Evolutionary conservation across 2,113 vertebrate genomes (phyloP), one percentile per base, ranked within the genome.

Genomic region (Eurypyga helias): DNA sequence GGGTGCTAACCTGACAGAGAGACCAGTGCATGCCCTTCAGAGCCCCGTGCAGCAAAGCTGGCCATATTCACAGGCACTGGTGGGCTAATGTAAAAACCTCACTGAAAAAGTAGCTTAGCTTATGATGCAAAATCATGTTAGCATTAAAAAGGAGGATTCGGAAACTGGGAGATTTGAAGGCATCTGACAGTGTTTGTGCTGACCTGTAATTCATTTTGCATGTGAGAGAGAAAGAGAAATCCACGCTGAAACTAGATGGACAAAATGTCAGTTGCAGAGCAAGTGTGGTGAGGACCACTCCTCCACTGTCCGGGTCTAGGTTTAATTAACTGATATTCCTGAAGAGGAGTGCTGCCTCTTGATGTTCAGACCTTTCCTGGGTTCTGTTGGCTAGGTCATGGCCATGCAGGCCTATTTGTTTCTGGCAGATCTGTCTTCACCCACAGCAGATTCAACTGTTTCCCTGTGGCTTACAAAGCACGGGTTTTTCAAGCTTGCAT

Each of bases 1-100:
- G 18, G 18, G 2, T 71, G 65, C 46, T 49, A 55, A 3, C 28
- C 3, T 52, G 57, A 33, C 23, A 33, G 33, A 16, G 52, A 31
- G 34, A 77, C 28, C 17, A 31, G 33, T 12, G 57, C 1, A 0
- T 57, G 34, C 17, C 65, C 46, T 33, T 29, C 48, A 62, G 41
- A 87, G 57, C 38, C 17, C 38, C 15, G 17, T 21, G 11, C 13
- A 14, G 21, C 33, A 61, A 81, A 83, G 46, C 19, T 72, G 46
- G n/a, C 5, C 16, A 2, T 49, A 49, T 13, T 4, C 28, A 23
- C 0, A 1, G 26, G 23, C 34, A 38, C 31, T 29, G 36, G 23
- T 21, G 28, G 49, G 4, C 58, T 52, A 16, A 83, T 45, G 7
- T 26, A 66, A 92, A 73, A 18, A 19, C 23, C 21, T 87, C 54